Conservation (phyloP, 2,797 vertebrate species). For the Chromobotia macracanthus region DNA sequence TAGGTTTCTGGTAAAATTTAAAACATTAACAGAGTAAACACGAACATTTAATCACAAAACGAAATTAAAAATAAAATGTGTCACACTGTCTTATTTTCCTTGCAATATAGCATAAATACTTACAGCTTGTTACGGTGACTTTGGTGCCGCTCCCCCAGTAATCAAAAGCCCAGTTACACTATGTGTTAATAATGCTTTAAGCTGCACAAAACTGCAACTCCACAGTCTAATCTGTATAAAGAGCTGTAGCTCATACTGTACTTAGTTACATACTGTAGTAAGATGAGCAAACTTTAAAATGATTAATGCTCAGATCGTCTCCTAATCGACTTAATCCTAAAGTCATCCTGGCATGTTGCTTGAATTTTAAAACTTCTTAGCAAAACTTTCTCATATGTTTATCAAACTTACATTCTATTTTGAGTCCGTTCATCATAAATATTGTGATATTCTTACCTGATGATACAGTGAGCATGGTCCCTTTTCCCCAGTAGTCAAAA, state of each 20-base stretch:
- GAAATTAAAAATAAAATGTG: background rate
- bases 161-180: slow-evolving; percentile 59
- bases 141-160: slow-evolving; percentile 70
- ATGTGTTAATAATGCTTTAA: background rate
- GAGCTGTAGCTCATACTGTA: background rate
- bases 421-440: background rate
- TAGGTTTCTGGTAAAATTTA: background rate
- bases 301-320: background rate
- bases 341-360: background rate
- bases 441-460: slow-evolving; percentile 59
- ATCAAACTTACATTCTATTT: background rate
- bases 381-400: background rate
- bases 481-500: slow-evolving; percentile 65
- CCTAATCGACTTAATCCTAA: background rate
- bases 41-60: background rate
- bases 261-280: too few relatives aligned
- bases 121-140: slow-evolving; percentile 75
- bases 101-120: slow-evolving; percentile 17
- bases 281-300: background rate
- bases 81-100: background rate
- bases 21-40: background rate
- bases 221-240: background rate
- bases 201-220: background rate
- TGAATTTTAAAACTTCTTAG: background rate
- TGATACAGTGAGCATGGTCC: slow-evolving; percentile 62